Conservation (phyloP, 2,888 invertebrate species). For the Thereva nobilitata region DNA sequence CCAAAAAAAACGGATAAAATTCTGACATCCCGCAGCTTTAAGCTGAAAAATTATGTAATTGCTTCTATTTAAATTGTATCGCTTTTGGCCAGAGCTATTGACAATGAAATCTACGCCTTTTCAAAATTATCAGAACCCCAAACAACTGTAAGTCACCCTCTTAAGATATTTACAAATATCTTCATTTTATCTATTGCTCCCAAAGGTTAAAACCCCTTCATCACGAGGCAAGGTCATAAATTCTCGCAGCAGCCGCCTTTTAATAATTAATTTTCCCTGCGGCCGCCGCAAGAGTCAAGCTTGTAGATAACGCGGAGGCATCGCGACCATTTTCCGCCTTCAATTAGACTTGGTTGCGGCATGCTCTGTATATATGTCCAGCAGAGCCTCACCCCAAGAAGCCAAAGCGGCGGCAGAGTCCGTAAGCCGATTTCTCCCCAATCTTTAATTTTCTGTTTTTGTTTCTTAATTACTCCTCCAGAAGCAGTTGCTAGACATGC, state of each 20-base stretch:
- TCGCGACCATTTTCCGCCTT: background rate
- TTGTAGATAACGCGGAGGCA: slow-evolving; percentile 29
- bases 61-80: no score
- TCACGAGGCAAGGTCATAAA: slow-evolving; percentile 27
- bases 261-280: slow-evolving; percentile 32
- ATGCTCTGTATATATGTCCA: background rate
- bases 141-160: no score
- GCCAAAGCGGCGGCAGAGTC: no score
- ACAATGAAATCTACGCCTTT: no score
- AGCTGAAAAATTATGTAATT: no score
- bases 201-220: slow-evolving; percentile 16
- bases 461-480: slow-evolving; percentile 28
- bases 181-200: slow-evolving; percentile 19
- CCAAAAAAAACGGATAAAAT: no score
- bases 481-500: slow-evolving; percentile 38
- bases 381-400: slow-evolving; percentile 1
- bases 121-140: no score
- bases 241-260: slow-evolving; percentile 16
- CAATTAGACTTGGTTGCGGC: slow-evolving; percentile 32
- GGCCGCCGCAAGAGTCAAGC: slow-evolving; percentile 9
- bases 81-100: no score
- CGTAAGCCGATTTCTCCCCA: background rate
- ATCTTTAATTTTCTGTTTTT: slow-evolving; percentile 1
- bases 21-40: no score
- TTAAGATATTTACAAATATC: slow-evolving; percentile 27